Percentiles rank a stretch among this genome's conserved stretches.
Conservation (phyloP, 53 echinoderm and acorn worm species). For the Temnopleurus reevesii region DNA sequence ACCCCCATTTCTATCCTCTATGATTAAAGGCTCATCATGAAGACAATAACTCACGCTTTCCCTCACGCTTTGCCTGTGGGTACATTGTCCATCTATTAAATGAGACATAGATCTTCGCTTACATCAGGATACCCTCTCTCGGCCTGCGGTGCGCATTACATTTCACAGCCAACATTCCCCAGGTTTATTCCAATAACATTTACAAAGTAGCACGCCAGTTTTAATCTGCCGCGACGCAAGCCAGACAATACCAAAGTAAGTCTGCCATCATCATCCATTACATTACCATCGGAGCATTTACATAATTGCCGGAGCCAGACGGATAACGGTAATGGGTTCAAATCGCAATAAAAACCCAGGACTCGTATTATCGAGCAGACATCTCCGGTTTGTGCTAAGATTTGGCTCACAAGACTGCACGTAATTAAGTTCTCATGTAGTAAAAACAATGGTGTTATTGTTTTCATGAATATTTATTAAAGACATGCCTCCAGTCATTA, state of each 20-base stretch:
- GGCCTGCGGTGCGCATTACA: background rate
- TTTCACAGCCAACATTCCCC: slow-evolving; percentile 11
- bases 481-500: too few species aligned
- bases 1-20: too few species aligned
- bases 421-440: background rate
- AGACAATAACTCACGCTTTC: too few species aligned
- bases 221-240: slow-evolving; percentile 16
- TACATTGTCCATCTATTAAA: too few species aligned
- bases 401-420: background rate
- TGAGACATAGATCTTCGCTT: too few species aligned
- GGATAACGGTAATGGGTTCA: background rate
- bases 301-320: slow-evolving; percentile 34
- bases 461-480: background rate
- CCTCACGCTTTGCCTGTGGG: too few species aligned
- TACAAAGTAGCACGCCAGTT: background rate
- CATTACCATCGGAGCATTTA: background rate
- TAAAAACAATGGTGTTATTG: background rate
- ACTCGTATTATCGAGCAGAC: background rate
- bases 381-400: background rate
- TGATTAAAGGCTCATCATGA: too few species aligned
- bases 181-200: slow-evolving; percentile 24
- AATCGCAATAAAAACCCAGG: background rate
- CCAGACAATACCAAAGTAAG: slow-evolving; percentile 1
- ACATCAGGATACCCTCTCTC: background rate
- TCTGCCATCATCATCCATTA: slow-evolving; percentile 9